A percentile compares a stretch with the other conserved stretches of the same genome.
Conservation (phyloP, 2,888 invertebrate species). For the Lydus trimaculatus region DNA sequence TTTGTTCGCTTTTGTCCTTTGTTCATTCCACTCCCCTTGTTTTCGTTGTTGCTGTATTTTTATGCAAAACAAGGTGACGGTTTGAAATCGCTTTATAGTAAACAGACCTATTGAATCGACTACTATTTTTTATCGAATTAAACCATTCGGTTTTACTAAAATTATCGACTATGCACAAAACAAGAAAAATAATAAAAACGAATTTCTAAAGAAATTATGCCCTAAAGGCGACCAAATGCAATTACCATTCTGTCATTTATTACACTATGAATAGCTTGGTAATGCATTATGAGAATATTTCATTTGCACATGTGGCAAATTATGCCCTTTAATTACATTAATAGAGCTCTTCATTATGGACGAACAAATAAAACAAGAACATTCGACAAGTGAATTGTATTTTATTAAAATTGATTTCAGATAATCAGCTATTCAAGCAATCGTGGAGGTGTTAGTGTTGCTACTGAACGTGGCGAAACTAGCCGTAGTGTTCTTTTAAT, state of each 20-base stretch:
- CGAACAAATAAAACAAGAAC: too few species aligned
- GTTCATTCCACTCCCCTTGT: not conserved
- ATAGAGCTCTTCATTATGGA: too few species aligned
- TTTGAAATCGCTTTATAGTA: not conserved
- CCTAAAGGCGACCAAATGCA: too few species aligned
- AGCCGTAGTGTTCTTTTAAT: slow-evolving; percentile 90
- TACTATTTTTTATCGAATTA: not conserved
- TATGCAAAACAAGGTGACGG: not conserved
- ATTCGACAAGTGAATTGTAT: not conserved
- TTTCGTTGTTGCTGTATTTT: not conserved
- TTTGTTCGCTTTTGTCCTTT: not conserved
- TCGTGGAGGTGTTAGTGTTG: slow-evolving; percentile 89
- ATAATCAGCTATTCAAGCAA: slow-evolving; percentile 95
- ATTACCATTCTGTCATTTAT: too few species aligned
- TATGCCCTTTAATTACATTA: too few species aligned
- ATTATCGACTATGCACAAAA: not conserved
- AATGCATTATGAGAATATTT: not conserved
- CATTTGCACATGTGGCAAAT: too few species aligned
- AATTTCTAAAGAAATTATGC: not conserved
- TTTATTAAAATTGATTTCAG: slow-evolving; percentile 62
- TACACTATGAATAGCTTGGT: not conserved
- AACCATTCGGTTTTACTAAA: not conserved
- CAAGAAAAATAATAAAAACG: not conserved
- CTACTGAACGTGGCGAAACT: slow-evolving; percentile 89
- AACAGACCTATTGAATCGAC: not conserved